A percentile compares a stretch with the other conserved stretches of the same genome.
Evolutionary conservation across 2,888 invertebrate species (phyloP).

Genomic region (Trimorus sp.): DNA sequence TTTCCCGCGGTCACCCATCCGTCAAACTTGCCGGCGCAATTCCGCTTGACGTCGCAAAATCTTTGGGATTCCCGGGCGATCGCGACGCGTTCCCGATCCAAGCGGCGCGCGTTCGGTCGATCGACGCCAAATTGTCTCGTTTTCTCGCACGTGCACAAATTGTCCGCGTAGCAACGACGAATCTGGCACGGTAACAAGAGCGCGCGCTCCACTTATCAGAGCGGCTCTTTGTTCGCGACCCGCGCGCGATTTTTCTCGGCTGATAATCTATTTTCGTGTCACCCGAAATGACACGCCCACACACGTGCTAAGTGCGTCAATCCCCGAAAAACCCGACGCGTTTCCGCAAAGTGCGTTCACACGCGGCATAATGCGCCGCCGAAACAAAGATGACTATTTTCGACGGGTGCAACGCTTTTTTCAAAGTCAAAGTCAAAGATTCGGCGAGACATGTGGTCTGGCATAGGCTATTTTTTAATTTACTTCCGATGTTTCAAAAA

Average conservation of each 20-base stretch:
- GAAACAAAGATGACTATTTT: slow-evolving; percentile 21
- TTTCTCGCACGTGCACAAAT: slow-evolving; percentile 59
- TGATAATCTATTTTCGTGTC: slow-evolving; percentile 56
- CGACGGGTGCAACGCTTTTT: background rate
- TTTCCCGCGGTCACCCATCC: no score
- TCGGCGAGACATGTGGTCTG: no score
- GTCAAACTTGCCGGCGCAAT: no score
- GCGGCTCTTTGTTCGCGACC: slow-evolving; percentile 49
- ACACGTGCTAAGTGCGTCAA: slow-evolving; percentile 47
- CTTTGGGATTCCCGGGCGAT: background rate
- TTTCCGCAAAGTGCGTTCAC: slow-evolving; percentile 43
- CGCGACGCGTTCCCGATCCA: background rate
- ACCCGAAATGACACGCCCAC: slow-evolving; percentile 46
- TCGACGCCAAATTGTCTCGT: slow-evolving; percentile 60
- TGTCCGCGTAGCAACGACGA: slow-evolving; percentile 50
- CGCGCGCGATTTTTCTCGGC: slow-evolving; percentile 31
- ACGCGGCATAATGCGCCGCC: slow-evolving; percentile 4
- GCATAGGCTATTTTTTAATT: no score
- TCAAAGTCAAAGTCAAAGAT: no score
- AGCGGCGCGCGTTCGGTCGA: slow-evolving; percentile 18
- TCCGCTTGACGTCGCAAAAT: no score
- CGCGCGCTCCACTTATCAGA: slow-evolving; percentile 59
- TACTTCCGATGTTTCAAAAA: no score
- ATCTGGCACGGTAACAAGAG: slow-evolving; percentile 63
- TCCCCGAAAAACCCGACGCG: slow-evolving; percentile 16